These are phyloP conservation scores for Passer domesticus DNA, from an alignment of 2,113 vertebrate genomes.

Conservation along the genomic window DNA sequence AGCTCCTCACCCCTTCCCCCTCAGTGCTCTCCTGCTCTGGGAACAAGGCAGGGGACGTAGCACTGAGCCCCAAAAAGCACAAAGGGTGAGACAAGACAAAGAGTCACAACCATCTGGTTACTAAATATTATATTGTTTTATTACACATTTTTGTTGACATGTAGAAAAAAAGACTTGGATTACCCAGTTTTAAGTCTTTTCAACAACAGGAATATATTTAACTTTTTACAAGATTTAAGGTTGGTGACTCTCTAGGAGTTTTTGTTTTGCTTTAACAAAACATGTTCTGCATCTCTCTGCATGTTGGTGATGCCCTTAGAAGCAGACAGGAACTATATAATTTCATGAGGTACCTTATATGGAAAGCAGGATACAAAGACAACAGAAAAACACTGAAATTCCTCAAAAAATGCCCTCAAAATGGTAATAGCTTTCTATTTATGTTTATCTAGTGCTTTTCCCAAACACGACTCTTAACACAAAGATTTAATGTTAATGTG, in stretches of 20 bases:
- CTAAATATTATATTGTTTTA: not conserved
- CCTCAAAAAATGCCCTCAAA: not conserved
- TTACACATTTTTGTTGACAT: not conserved
- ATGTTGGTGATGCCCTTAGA: not conserved
- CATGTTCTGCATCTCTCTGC: not conserved
- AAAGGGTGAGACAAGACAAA: not conserved
- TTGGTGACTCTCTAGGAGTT: not conserved
- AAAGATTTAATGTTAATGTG: not conserved
- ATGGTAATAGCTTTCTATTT: not conserved
- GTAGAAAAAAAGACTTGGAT: not conserved
- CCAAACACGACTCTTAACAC: not conserved
- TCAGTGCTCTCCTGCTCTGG: not conserved
- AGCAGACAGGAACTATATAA: not conserved
- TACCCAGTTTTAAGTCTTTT: not conserved
- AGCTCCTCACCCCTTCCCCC: not conserved
- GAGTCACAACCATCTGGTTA: not conserved
- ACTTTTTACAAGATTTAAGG: not conserved
- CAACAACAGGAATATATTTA: not conserved
- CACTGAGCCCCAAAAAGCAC: not conserved
- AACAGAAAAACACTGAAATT: not conserved
- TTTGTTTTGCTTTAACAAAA: not conserved
- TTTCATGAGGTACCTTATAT: not conserved
- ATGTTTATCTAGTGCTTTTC: not conserved
- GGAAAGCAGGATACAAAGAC: not conserved
- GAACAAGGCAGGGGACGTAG: not conserved